phyloP scores from a whole-genome alignment of 2,797 vertebrate species.

The Syngnathus rostellatus region DNA sequence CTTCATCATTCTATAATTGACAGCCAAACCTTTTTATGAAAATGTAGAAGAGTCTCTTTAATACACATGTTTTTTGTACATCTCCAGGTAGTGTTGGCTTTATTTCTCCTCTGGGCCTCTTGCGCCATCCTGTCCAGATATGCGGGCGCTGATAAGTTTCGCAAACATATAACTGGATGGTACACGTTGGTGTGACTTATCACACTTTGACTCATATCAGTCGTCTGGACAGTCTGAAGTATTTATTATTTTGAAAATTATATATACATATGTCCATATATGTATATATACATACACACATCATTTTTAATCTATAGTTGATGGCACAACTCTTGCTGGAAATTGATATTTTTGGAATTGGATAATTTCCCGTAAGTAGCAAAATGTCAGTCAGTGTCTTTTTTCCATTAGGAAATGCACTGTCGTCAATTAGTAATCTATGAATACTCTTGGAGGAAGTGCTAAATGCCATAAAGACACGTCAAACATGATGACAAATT shows the following conservation, averaged over 20 bases:
- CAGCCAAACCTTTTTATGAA: neutral
- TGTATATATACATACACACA: neutral
- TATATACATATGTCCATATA: neutral
- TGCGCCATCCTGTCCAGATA: neutral
- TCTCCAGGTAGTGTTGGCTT: conserved; percentile 11
- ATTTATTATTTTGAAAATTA: neutral
- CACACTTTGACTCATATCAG: conserved; percentile 1
- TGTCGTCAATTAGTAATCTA: neutral
- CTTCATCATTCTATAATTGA: neutral
- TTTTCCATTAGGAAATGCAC: neutral
- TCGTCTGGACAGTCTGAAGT: neutral
- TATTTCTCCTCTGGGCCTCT: conserved; percentile 16
- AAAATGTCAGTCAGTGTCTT: neutral
- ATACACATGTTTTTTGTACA: neutral
- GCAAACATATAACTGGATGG: conserved; percentile 15
- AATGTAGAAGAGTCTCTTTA: neutral
- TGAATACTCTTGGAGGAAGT: neutral
- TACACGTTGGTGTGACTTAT: conserved; percentile 26
- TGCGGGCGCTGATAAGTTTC: conserved; percentile 15
- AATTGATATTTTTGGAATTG: neutral
- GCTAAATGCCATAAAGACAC: neutral
- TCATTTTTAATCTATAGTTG: neutral
- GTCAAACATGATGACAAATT: neutral
- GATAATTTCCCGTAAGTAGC: neutral
- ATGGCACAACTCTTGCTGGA: neutral